Base-by-base conservation (phyloP, 2,797 vertebrate species). In the Malacoraja senta region DNA sequence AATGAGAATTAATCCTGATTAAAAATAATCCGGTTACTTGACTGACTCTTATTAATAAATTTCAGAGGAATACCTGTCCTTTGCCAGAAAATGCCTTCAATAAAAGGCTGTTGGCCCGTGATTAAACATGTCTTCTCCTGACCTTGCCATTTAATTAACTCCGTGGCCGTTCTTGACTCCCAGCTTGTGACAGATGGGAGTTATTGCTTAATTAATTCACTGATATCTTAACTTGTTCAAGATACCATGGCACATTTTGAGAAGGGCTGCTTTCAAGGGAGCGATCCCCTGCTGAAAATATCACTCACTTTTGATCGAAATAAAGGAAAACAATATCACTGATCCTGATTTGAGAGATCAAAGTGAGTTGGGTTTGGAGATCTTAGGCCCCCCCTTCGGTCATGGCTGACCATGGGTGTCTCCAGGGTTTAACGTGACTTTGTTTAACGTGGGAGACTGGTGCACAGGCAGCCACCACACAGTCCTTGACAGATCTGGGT, bases 101-200 rank as follows among this genome's bases (percentile, higher is more conserved):
- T 35, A 88, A 35, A 35, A 88, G n/a, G 17, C 84, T 88, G 2
- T 68, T 68, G 61, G 84, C 21, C 61, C 65, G 32, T 88, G 63
- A 88, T 88, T 88, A 68, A 88, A 68, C n/a, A 88, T 17, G 9
- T 88, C 63, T 88, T 7, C 15, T 88, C 9, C 84, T 10, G 63
- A 88, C 84, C 63, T 88, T 88, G 63, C 61, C 84, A 88, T 88
- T 88, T 88, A 88, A 88, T 88, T 88, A 88, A 88, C 84, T 88
- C 84, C 8, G 17, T 35, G 32, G n/a, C 61, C 84, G 21, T 84
- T n/a, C n/a, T 68, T 24, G 63, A n/a, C 15, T 88, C n/a, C 8
- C 32, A 32, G n/a, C 63, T 65, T 19, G 13, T 88, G 84, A 68
- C 84, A 68, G 84, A 63, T 88, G 63, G 84, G n/a, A 88, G n/a